A percentile compares a stretch with the other conserved stretches of the same genome.
Conservation (phyloP, 2,113 vertebrate species). For the Perca fluviatilis region DNA sequence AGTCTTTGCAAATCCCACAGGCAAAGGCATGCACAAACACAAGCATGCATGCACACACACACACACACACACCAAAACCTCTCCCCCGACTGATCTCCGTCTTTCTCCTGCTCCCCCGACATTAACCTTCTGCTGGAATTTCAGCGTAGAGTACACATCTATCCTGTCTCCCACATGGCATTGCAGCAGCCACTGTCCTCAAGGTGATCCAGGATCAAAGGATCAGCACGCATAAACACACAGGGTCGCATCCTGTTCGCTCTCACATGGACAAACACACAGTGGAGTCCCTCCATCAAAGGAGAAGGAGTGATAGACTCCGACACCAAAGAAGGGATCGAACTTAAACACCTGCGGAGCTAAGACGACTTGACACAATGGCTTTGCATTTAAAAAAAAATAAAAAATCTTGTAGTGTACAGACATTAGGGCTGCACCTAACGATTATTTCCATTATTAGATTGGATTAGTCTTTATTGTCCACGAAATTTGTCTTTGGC, state of each 20-base stretch:
- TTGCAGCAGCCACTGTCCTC: slow-evolving; percentile 50
- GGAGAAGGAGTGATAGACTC: slow-evolving; percentile 41
- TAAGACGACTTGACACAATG: slow-evolving; percentile 43
- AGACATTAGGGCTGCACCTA: background rate
- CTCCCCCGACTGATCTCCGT: background rate
- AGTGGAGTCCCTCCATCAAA: slow-evolving; percentile 35
- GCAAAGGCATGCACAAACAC: background rate
- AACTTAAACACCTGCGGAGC: slow-evolving; percentile 33
- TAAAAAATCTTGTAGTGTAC: background rate
- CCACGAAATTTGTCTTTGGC: too few relatives aligned
- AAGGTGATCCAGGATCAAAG: slow-evolving; percentile 64
- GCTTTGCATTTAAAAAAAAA: slow-evolving; percentile 35
- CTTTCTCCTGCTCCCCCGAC: background rate
- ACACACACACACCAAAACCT: background rate
- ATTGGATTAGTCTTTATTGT: too few relatives aligned
- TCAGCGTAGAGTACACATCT: slow-evolving; percentile 16
- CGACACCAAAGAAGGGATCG: slow-evolving; percentile 40
- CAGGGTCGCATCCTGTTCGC: background rate
- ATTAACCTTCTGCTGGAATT: slow-evolving; percentile 21
- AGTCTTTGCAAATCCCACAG: background rate
- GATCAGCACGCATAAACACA: slow-evolving; percentile 33
- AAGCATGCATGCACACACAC: too few relatives aligned
- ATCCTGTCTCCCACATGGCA: slow-evolving; percentile 11
- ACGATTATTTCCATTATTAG: too few relatives aligned
- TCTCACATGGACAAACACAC: slow-evolving; percentile 32